Evolutionary conservation across 2,888 invertebrate genomes (phyloP).

Genomic region (Corbicula japonica): DNA sequence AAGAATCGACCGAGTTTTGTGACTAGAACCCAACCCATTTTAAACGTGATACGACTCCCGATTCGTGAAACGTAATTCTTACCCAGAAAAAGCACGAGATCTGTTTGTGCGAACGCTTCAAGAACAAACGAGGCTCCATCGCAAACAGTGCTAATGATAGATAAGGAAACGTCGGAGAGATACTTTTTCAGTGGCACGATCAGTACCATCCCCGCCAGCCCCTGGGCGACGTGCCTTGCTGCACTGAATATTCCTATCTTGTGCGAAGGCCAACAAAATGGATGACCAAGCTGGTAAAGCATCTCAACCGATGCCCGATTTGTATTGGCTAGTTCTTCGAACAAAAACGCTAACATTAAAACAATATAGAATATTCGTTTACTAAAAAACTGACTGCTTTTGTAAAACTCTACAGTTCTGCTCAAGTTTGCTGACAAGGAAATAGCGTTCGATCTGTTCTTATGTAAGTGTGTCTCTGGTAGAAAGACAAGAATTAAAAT

Average conservation of each 20-base stretch:
- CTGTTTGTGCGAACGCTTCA: constrained; percentile 23
- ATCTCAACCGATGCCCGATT: constrained; percentile 19
- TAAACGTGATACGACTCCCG: not conserved
- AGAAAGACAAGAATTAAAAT: not conserved
- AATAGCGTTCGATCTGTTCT: not conserved
- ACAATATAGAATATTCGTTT: not conserved
- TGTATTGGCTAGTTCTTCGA: not conserved
- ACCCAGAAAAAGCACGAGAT: constrained; percentile 58
- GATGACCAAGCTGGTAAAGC: constrained; percentile 46
- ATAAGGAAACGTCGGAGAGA: constrained; percentile 35
- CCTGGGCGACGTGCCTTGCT: constrained; percentile 15
- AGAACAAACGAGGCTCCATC: constrained; percentile 25
- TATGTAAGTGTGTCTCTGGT: constrained; percentile 6
- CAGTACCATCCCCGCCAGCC: constrained; percentile 17
- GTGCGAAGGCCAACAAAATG: constrained; percentile 56
- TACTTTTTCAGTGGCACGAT: constrained; percentile 36
- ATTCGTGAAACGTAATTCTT: constrained; percentile 10
- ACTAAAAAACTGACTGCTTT: not conserved
- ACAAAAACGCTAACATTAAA: constrained; percentile 8
- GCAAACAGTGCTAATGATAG: constrained; percentile 18
- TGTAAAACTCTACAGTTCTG: constrained; percentile 10
- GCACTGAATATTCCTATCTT: constrained; percentile 43
- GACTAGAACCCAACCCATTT: not conserved
- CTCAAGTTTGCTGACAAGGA: constrained; percentile 4
- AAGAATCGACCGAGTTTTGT: not conserved